A percentile compares a stretch with the other conserved stretches of the same genome.
phyloP scores from a whole-genome alignment of 2,888 invertebrate genomes.

The Apeira syringaria region DNA sequence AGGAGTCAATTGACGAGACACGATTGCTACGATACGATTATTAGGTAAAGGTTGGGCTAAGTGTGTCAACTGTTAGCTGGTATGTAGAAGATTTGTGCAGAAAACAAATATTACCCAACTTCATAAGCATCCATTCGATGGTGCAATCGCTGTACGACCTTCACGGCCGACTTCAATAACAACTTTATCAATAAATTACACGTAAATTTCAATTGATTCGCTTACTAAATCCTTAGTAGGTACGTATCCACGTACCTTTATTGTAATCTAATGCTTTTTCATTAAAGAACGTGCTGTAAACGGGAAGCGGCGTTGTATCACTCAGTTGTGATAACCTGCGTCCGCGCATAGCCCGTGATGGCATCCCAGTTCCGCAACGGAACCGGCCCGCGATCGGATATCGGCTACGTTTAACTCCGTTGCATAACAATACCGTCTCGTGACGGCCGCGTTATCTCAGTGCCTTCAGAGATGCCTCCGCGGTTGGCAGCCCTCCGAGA shows the following conservation, averaged over 20 bases:
- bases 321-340: slow-evolving; percentile 21
- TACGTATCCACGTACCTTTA: too few species aligned
- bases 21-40: slow-evolving; percentile 28
- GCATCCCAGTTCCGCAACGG: slow-evolving; percentile 48
- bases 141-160: neutral
- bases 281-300: neutral
- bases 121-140: neutral
- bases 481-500: slow-evolving; percentile 44
- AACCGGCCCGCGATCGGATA: slow-evolving; percentile 43
- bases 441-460: slow-evolving; percentile 74
- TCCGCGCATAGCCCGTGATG: slow-evolving; percentile 31
- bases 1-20: slow-evolving; percentile 40
- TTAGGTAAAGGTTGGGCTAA: slow-evolving; percentile 7
- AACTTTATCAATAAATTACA: neutral
- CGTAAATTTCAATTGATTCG: neutral
- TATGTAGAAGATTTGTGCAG: slow-evolving; percentile 19
- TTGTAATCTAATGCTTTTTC: neutral
- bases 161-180: neutral
- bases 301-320: slow-evolving; percentile 4
- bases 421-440: slow-evolving; percentile 74
- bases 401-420: slow-evolving; percentile 42
- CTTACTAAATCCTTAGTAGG: neutral
- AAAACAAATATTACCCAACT: slow-evolving; percentile 1
- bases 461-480: slow-evolving; percentile 68
- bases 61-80: slow-evolving; percentile 26